A percentile compares a stretch with the other conserved stretches of the same genome.
phyloP scores from a whole-genome alignment of 1,140 invertebrate species.

The Cyrtorhinus lividipennis region DNA sequence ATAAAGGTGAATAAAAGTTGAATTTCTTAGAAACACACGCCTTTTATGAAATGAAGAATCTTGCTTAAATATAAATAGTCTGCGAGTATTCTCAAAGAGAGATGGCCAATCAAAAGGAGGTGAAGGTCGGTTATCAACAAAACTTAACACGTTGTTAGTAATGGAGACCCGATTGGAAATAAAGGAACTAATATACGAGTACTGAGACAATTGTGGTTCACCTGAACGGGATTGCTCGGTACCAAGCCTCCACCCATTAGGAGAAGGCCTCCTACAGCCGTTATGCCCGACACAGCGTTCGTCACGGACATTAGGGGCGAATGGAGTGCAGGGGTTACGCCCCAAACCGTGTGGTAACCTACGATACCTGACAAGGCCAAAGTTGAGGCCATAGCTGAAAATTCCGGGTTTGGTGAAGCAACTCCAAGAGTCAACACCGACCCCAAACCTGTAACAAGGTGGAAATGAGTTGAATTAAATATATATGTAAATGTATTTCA shows the following conservation, averaged over 20 bases:
- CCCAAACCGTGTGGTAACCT: slow-evolving; percentile 85
- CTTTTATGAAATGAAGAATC: too few relatives aligned
- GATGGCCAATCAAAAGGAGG: too few relatives aligned
- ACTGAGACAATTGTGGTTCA: too few relatives aligned
- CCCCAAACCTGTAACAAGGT: slow-evolving; percentile 43
- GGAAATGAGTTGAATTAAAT: too few relatives aligned
- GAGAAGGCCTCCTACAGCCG: slow-evolving; percentile 71
- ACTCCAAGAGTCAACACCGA: slow-evolving; percentile 53
- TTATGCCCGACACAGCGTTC: slow-evolving; percentile 83
- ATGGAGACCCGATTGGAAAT: too few relatives aligned
- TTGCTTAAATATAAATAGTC: too few relatives aligned
- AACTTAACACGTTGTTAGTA: too few relatives aligned
- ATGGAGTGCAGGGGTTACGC: slow-evolving; percentile 76
- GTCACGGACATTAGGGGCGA: slow-evolving; percentile 88
- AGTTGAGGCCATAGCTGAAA: slow-evolving; percentile 76
- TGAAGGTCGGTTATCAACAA: too few relatives aligned
- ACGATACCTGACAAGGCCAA: slow-evolving; percentile 71
- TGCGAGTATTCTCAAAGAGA: too few relatives aligned
- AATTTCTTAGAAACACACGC: too few relatives aligned
- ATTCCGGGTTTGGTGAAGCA: slow-evolving; percentile 61
- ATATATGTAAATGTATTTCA: not conserved
- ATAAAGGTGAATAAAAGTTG: too few relatives aligned
- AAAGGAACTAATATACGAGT: too few relatives aligned
- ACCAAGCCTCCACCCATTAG: slow-evolving; percentile 64
- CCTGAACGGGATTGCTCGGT: slow-evolving; percentile 50